Conservation (phyloP, 2,113 vertebrate species). For the Nanger granti region DNA sequence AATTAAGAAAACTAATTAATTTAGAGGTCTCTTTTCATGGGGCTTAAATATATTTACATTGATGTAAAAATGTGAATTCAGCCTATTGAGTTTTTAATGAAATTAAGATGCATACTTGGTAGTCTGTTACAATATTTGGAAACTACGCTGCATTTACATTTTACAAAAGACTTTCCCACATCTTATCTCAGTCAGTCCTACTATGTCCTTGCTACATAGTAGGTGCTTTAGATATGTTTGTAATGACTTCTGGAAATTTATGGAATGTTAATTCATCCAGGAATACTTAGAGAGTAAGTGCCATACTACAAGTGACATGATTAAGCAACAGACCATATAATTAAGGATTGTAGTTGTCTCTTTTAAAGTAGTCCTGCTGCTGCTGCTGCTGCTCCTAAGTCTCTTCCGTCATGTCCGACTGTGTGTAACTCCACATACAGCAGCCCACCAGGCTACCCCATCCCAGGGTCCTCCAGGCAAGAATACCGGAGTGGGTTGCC, state of each 20-base stretch:
- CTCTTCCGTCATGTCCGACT: too few species aligned
- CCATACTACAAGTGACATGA: neutral
- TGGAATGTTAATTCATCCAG: neutral
- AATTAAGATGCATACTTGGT: neutral
- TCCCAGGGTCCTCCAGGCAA: too few species aligned
- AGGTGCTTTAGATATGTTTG: neutral
- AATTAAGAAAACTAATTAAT: neutral
- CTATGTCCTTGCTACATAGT: neutral
- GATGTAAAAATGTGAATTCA: neutral
- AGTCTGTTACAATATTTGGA: neutral
- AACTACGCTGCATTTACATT: neutral
- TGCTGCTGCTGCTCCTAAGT: too few species aligned
- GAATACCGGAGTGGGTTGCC: too few species aligned
- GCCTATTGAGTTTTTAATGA: neutral
- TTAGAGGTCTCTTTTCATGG: neutral
- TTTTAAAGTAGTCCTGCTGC: neutral
- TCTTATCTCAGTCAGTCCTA: neutral
- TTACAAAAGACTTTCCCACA: neutral
- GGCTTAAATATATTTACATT: neutral
- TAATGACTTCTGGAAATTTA: neutral
- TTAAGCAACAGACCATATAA: neutral
- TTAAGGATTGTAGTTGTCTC: neutral
- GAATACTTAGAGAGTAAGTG: neutral
- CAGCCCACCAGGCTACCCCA: too few species aligned
- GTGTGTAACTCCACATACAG: fast-evolving